phyloP scores from a whole-genome alignment of 92 coral and sea anemone genomes.

The Plumapathes pennacea region DNA sequence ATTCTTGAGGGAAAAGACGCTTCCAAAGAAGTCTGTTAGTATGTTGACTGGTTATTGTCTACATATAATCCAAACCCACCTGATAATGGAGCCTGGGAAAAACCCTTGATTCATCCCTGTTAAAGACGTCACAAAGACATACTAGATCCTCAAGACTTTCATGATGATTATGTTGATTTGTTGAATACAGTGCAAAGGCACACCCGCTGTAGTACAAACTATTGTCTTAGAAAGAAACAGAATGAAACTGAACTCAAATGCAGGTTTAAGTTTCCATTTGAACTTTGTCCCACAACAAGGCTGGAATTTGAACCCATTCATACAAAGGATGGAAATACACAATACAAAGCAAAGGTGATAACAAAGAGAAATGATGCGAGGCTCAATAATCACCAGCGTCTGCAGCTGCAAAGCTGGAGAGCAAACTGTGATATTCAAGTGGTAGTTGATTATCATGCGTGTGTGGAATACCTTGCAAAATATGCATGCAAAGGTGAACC shows the following conservation, averaged over 20 bases:
- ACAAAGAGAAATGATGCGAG: conserved; percentile 47
- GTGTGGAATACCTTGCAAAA: conserved; percentile 49
- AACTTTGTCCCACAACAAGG: conserved; percentile 24
- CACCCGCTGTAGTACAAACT: conserved; percentile 57
- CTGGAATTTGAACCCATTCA: conserved; percentile 53
- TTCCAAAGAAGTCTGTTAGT: conserved; percentile 48
- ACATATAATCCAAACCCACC: conserved; percentile 68
- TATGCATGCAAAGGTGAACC: conserved; percentile 46
- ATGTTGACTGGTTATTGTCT: conserved; percentile 60
- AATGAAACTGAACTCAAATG: conserved; percentile 49
- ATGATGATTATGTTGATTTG: conserved; percentile 36
- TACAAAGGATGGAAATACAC: conserved; percentile 32
- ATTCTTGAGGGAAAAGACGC: conserved; percentile 52
- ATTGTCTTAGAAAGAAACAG: conserved; percentile 48
- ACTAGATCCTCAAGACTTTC: too few relatives aligned
- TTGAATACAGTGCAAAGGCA: conserved; percentile 60
- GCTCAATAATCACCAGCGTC: conserved; percentile 44
- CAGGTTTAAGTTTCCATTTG: conserved; percentile 59
- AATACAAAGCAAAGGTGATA: conserved; percentile 48
- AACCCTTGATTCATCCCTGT: conserved; percentile 59
- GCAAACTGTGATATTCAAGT: conserved; percentile 52
- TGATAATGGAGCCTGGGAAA: conserved; percentile 52
- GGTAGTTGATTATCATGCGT: conserved; percentile 45
- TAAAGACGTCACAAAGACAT: conserved; percentile 28
- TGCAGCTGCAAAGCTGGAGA: conserved; percentile 36